A percentile compares a stretch with the other conserved stretches of the same genome.
phyloP scores from a whole-genome alignment of 2,113 vertebrate species.

The Gulo gulo region DNA sequence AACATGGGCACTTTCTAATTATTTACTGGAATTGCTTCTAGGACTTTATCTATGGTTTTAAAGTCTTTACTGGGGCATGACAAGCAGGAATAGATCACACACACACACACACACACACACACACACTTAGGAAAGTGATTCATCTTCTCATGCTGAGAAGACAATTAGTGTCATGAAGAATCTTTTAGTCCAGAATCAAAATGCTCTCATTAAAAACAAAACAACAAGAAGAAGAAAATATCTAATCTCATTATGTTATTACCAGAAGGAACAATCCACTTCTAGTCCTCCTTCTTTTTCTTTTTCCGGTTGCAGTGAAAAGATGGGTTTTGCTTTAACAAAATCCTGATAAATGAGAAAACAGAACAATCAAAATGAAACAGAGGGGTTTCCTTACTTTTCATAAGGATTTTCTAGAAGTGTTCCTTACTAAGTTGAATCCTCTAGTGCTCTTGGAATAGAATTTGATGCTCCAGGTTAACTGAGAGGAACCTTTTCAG shows the following conservation, averaged over 20 bases:
- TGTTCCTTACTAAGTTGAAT: not conserved
- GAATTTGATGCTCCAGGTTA: not conserved
- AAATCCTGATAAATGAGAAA: not conserved
- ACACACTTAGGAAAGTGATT: constrained; percentile 25
- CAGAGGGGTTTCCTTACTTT: not conserved
- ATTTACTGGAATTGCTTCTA: not conserved
- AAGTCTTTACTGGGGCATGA: not conserved
- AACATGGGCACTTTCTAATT: not conserved
- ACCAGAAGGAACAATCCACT: constrained; percentile 60
- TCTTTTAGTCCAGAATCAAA: constrained; percentile 59
- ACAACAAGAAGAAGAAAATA: not conserved
- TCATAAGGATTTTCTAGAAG: constrained; percentile 39
- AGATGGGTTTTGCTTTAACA: not conserved
- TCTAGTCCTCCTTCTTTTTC: constrained; percentile 26
- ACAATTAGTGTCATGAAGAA: constrained; percentile 63
- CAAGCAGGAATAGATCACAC: not conserved
- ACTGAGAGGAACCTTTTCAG: not conserved
- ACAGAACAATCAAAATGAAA: not conserved
- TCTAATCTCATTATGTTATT: constrained; percentile 72
- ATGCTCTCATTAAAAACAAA: constrained; percentile 66
- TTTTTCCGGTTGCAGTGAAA: not conserved
- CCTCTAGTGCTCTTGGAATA: not conserved
- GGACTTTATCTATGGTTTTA: not conserved
- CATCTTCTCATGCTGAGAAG: constrained; percentile 48
- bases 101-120: not conserved